Conservation (phyloP, 2,113 vertebrate species). For the Sterna hirundo region DNA sequence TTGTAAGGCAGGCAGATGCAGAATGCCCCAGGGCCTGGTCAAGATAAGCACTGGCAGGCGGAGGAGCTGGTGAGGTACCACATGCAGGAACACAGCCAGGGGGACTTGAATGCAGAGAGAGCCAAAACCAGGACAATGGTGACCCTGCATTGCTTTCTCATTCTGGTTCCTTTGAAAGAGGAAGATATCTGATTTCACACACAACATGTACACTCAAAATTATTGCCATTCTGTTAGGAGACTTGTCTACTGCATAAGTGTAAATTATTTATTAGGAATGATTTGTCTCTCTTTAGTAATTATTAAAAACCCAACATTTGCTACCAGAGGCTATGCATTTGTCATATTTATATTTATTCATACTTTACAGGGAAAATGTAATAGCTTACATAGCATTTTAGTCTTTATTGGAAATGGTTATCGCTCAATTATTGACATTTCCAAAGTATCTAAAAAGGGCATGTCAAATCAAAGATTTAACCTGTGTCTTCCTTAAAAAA, state of each 20-base stretch:
- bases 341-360: not conserved
- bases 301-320: conserved; percentile 10
- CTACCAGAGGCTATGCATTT: not conserved
- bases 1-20: not conserved
- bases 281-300: conserved; percentile 23
- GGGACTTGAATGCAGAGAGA: not conserved
- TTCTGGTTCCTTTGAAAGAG: not conserved
- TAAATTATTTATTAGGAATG: conserved; percentile 35
- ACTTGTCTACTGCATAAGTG: not conserved
- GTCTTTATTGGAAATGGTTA: not conserved
- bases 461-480: not conserved
- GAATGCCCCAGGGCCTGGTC: not conserved
- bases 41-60: not conserved
- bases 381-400: not conserved
- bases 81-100: not conserved
- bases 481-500: not conserved
- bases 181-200: not conserved
- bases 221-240: not conserved
- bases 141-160: not conserved
- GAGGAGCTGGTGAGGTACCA: not conserved
- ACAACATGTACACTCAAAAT: not conserved
- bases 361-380: not conserved
- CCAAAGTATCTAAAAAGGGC: not conserved
- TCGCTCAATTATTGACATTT: not conserved
- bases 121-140: not conserved